Percentiles rank a stretch among this genome's conserved stretches.
Evolutionary conservation across 2,888 invertebrate genomes (phyloP).

Genomic region (Xestia c-nigrum): DNA sequence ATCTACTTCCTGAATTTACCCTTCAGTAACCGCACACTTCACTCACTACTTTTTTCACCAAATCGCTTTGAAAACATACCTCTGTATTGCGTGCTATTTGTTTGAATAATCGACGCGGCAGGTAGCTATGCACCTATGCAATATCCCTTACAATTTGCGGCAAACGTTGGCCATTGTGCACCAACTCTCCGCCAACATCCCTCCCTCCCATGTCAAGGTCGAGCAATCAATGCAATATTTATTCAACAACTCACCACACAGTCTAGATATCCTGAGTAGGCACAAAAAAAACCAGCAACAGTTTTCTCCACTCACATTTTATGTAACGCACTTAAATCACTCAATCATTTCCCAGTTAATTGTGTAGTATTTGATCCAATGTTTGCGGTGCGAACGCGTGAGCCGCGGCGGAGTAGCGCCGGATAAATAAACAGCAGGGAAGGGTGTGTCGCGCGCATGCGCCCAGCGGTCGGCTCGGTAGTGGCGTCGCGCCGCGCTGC

Average conservation of each 20-base stretch:
- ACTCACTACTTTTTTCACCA: not conserved
- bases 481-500: conserved; percentile 25
- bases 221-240: conserved; percentile 23
- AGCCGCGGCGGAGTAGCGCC: conserved; percentile 16
- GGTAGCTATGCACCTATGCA: conserved; percentile 16
- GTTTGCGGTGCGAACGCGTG: conserved; percentile 33
- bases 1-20: conserved; percentile 32
- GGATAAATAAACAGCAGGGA: conserved; percentile 60
- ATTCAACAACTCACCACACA: conserved; percentile 37
- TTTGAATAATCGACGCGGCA: conserved; percentile 12
- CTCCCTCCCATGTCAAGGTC: conserved; percentile 50
- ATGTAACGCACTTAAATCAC: conserved; percentile 37
- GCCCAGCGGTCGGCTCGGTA: conserved; percentile 8
- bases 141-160: not conserved
- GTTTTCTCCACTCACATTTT: conserved; percentile 48
- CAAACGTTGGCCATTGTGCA: conserved; percentile 36
- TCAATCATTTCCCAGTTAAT: conserved; percentile 16
- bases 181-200: conserved; percentile 30
- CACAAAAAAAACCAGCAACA: not conserved
- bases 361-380: conserved; percentile 26
- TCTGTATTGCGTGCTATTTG: not conserved
- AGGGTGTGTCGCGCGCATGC: conserved; percentile 58
- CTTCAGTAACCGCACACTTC: not conserved
- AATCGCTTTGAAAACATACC: not conserved
- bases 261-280: not conserved